These are phyloP conservation scores for Cerastis rubricosa DNA, from an alignment of 2,888 invertebrate genomes.

Conservation along the genomic window DNA sequence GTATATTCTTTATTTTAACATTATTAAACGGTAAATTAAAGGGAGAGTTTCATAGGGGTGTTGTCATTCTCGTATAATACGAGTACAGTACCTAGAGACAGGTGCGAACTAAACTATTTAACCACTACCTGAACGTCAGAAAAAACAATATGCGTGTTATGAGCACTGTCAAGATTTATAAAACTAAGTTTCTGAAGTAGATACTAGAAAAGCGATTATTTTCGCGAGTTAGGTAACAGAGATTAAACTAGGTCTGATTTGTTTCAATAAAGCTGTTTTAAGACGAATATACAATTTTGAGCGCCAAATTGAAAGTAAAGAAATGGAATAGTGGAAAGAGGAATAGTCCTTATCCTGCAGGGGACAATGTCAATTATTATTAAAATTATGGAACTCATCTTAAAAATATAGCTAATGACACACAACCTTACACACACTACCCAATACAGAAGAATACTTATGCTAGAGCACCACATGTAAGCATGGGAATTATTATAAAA, in stretches of 20 bases:
- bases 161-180: too few relatives aligned
- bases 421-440: too few relatives aligned
- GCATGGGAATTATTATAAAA: not conserved
- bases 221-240: too few relatives aligned
- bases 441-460: not conserved
- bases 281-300: not conserved
- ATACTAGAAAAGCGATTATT: not conserved
- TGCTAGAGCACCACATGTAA: too few relatives aligned
- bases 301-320: not conserved
- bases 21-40: not conserved
- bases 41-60: not conserved
- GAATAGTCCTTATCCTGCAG: not conserved
- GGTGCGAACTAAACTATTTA: not conserved
- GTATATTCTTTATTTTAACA: not conserved
- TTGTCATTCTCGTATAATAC: not conserved
- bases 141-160: too few relatives aligned
- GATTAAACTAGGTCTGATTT: not conserved
- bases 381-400: not conserved
- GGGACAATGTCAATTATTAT: not conserved
- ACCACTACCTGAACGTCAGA: not conserved
- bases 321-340: too few relatives aligned
- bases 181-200: not conserved
- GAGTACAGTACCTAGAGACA: not conserved
- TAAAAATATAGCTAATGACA: not conserved
- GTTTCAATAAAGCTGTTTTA: not conserved